These are phyloP conservation scores for Nomada fabriciana DNA, from an alignment of 2,888 invertebrate genomes.

Conservation along the genomic window DNA sequence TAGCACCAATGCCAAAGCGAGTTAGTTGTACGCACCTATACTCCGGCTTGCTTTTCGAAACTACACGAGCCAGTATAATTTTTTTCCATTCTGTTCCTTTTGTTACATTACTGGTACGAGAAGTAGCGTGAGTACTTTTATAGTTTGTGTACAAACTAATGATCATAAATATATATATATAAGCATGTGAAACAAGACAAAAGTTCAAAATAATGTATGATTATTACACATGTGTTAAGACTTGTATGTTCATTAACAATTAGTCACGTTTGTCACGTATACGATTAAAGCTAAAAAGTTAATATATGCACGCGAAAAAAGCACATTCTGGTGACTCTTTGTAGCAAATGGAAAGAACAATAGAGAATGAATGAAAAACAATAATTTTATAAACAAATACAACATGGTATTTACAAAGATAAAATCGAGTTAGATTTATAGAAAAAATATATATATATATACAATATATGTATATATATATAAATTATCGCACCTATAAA, in stretches of 20 bases:
- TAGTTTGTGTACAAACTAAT: conserved; percentile 51
- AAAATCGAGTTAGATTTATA: conserved; percentile 8
- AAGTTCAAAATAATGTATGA: conserved; percentile 21
- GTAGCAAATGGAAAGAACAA: conserved; percentile 20
- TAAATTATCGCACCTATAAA: neutral
- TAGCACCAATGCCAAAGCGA: conserved; percentile 82
- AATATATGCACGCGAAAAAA: conserved; percentile 39
- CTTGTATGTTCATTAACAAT: conserved; percentile 32
- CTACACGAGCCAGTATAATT: conserved; percentile 57
- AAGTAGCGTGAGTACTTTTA: conserved; percentile 53
- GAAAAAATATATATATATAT: neutral
- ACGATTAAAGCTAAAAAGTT: conserved; percentile 47
- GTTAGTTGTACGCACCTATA: conserved; percentile 80
- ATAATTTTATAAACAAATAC: conserved; percentile 33
- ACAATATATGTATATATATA: neutral
- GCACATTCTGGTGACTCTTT: conserved; percentile 31
- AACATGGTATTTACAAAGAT: conserved; percentile 36
- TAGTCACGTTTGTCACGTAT: conserved; percentile 31
- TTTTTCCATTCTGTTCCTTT: conserved; percentile 55
- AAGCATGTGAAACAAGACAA: conserved; percentile 41
- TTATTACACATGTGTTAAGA: conserved; percentile 31
- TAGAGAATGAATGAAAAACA: conserved; percentile 10
- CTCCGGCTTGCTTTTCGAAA: conserved; percentile 76
- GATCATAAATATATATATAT: conserved; percentile 38
- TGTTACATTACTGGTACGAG: conserved; percentile 58